Base-by-base conservation (phyloP, 2,797 vertebrate genomes). In the Sebastes vulpes region DNA sequence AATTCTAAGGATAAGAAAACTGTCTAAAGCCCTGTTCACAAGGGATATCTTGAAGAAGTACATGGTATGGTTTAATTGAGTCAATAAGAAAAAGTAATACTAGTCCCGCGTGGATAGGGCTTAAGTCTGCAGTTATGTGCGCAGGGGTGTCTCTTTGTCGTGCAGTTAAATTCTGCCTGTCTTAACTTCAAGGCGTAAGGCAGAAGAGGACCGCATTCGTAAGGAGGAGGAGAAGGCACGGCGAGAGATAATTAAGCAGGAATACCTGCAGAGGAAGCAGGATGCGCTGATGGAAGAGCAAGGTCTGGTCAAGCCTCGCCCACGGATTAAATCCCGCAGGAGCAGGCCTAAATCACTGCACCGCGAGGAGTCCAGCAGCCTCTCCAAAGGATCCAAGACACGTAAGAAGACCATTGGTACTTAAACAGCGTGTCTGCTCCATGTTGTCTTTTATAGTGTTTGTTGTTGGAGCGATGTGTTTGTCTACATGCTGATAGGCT, bases 171-270 rank as follows among this genome's bases (percentile, higher is more conserved):
- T 28, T 35, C 21, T 69, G 5, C 11, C 20, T 14, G 6, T 16
- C 21, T 23, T 63, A 59, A 72, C 23, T 56, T 75, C 1, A 85
- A 99, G 99, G 46, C 97, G 98, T 9, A 99, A 99, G 89, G 98
- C 98, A 0, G 98, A 99, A 77, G 98, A 99, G 73, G 99, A 99
- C 0, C 95, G 98, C 1, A 84, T 98, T 85, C 97, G 98, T 58
- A 99, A 99, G 70, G 99, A 99, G 14, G 98, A 99, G 48, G 99
- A 99, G 93, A 99, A 98, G 81, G 97, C 97, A 0, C 95, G 99
- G 1, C 93, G 98, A 23, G 99, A 99, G 38, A 95, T 99, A 2
- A 99, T 99, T 64, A 99, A 99, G 83, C 98, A 99, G 86, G 98
- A 99, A 9, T 99, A 99, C 84, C 85, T 99, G 71, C 94, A 95